These are phyloP conservation scores for Aleiodes testaceus DNA, from an alignment of 2,888 invertebrate genomes.

Conservation along the genomic window DNA sequence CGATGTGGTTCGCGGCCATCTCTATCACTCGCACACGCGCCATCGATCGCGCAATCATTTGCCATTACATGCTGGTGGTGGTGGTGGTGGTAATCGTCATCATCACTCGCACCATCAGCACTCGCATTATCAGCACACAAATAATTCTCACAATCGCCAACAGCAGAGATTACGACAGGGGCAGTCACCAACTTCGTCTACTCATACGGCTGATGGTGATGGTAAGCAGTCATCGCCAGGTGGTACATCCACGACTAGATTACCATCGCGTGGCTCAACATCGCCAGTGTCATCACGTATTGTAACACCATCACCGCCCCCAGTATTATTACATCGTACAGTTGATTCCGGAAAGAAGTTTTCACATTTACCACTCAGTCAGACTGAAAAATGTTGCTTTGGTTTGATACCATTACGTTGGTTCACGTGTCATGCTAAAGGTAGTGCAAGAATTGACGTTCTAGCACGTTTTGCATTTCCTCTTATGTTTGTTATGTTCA, in stretches of 20 bases:
- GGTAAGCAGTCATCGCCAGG: constrained; percentile 44
- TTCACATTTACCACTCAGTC: constrained; percentile 55
- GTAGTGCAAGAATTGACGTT: constrained; percentile 88
- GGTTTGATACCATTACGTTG: constrained; percentile 61
- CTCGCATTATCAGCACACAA: constrained; percentile 41
- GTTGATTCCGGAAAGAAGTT: constrained; percentile 56
- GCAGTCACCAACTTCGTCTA: constrained; percentile 61
- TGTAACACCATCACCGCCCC: constrained; percentile 58
- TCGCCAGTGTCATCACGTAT: constrained; percentile 57
- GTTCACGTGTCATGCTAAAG: constrained; percentile 65
- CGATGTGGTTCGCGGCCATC: constrained; percentile 69
- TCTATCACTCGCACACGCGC: constrained; percentile 59
- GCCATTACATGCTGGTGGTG: constrained; percentile 56
- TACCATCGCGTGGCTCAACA: constrained; percentile 53
- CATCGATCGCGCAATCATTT: constrained; percentile 46
- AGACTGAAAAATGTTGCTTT: constrained; percentile 59
- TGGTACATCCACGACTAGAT: constrained; percentile 48
- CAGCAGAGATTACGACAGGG: constrained; percentile 44
- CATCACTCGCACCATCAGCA: constrained; percentile 48
- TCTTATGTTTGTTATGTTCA: constrained; percentile 93
- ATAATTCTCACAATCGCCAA: constrained; percentile 35
- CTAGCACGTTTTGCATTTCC: constrained; percentile 96
- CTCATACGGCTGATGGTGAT: constrained; percentile 58
- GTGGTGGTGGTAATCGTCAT: constrained; percentile 49
- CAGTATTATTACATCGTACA: constrained; percentile 42